Evolutionary conservation across 2,888 invertebrate genomes (phyloP), one percentile per base, ranked within the genome.

Genomic region (Hartigia nigra): DNA sequence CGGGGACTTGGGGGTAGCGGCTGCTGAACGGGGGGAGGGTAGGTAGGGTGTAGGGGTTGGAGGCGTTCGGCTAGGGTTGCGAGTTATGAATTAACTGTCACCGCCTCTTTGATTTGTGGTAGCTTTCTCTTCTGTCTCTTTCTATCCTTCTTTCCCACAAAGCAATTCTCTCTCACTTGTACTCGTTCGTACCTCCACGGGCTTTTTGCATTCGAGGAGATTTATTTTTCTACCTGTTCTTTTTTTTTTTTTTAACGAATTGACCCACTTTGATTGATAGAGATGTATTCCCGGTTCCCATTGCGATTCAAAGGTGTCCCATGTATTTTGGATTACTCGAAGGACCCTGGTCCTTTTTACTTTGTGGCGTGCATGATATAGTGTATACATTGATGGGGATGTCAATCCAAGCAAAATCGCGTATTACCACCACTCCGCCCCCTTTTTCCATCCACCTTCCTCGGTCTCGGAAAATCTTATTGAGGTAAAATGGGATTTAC

Each of bases 31-130:
- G 70, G 81, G 79, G 77, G n/a, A n/a, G n/a, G n/a, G n/a, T n/a
- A n/a, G n/a, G n/a, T n/a, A n/a, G n/a, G n/a, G n/a, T n/a, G n/a
- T n/a, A n/a, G n/a, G n/a, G n/a, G n/a, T n/a, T n/a, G n/a, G n/a
- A n/a, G 78, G 78, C 81, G 79, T 55, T 55, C 78, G 79, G 78
- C 77, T 82, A 55, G 81, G 82, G 82, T 84, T 83, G 82, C 87
- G 82, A 86, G 87, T 87, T 87, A 87, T 87, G 87, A 87, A 87
- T 87, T 87, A 87, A 87, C 87, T 87, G 87, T 87, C 87, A 87
- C 83, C 84, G 80, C 82, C 81, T 86, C 86, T 87, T 87, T 87
- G 87, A 87, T 87, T 87, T 86, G 87, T 85, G 87, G 82, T 83
- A 82, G 39, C 82, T 80, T 82, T 82, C 79, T 74, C 79, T 77